Base-by-base conservation (phyloP, 2,113 vertebrate genomes). In the Arenaria interpres region DNA sequence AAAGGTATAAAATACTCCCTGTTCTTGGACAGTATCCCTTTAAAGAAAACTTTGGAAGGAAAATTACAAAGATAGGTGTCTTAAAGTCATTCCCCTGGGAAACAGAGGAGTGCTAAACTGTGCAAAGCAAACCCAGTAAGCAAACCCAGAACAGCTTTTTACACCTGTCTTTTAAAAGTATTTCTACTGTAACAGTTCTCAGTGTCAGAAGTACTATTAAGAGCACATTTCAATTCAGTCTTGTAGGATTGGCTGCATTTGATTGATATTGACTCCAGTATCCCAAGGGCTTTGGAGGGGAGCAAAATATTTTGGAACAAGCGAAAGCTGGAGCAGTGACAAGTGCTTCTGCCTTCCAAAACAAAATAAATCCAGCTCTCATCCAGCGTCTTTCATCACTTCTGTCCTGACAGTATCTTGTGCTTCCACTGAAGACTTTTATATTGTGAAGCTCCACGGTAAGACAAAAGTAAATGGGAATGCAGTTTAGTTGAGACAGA, bases 231-330 rank as follows among this genome's bases (percentile, higher is more conserved):
- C 78, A 63, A 83, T 75, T 69, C n/a, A 43, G 0, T 69, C 10
- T 22, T 69, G 50, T n/a, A 24, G 69, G 53, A 33, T 12, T 74
- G 85, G 37, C 78, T 72, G 63, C 25, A 5, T 80, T 71, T 80
- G 86, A 77, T 57, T 71, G 76, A 77, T 95, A 46, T 8, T 43
- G 76, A 57, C 41, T 74, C 50, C 21, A 1, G 20, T 53, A 51
- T 41, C 71, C 56, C 64, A 57, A 50, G 64, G 86, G 85, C 54
- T 96, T 85, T 19, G 39, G 63, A 73, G 68, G 89, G 72, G 45
- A 84, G 54, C 59, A 86, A 80, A 88, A 80, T 88, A 85, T 90
- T 96, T 94, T 74, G 66, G 74, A 81, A 60, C 7, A 43, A 81
- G 74, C 59, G 71, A 78, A 81, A 90, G 24, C 30, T 93, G 89